A percentile compares a stretch with the other conserved stretches of the same genome.
These are phyloP conservation scores for Toxonevra muliebris DNA, from an alignment of 2,888 invertebrate genomes.

Conservation along the genomic window DNA sequence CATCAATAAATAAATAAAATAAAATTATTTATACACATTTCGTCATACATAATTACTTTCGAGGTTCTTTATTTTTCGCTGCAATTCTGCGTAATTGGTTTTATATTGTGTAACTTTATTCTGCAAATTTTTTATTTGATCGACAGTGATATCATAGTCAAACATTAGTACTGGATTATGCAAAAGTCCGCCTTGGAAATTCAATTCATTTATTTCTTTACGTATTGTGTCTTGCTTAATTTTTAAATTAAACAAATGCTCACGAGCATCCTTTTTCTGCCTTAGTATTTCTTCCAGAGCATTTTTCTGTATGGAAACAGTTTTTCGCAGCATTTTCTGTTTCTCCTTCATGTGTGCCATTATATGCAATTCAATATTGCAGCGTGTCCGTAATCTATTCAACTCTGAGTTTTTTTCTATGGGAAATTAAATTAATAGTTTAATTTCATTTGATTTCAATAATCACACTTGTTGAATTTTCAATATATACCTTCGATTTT, in stretches of 20 bases:
- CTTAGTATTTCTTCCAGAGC: constrained; percentile 29
- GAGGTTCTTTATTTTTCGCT: too few species aligned
- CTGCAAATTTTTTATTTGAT: constrained; percentile 32
- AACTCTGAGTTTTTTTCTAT: constrained; percentile 55
- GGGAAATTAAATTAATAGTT: not conserved
- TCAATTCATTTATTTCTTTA: constrained; percentile 44
- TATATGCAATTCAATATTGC: constrained; percentile 50
- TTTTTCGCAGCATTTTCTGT: constrained; percentile 42
- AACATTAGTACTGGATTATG: constrained; percentile 54
- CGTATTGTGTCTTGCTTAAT: constrained; percentile 44
- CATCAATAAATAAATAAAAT: too few species aligned
- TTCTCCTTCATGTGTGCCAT: constrained; percentile 57
- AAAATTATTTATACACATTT: too few species aligned
- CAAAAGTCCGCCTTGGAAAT: constrained; percentile 53
- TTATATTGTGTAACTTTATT: constrained; percentile 18
- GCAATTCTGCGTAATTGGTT: too few species aligned
- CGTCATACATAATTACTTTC: too few species aligned
- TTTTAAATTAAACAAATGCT: constrained; percentile 46
- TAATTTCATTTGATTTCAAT: too few species aligned
- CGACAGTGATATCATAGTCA: constrained; percentile 54
- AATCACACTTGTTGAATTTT: too few species aligned
- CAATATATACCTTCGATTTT: constrained; percentile 56
- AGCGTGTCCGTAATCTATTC: constrained; percentile 45
- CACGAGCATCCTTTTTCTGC: constrained; percentile 38
- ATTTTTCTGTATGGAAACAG: constrained; percentile 16